Evolutionary conservation across 2,888 invertebrate species (phyloP), one percentile per base, ranked within the genome.

Genomic region (Scaptomyza parva): DNA sequence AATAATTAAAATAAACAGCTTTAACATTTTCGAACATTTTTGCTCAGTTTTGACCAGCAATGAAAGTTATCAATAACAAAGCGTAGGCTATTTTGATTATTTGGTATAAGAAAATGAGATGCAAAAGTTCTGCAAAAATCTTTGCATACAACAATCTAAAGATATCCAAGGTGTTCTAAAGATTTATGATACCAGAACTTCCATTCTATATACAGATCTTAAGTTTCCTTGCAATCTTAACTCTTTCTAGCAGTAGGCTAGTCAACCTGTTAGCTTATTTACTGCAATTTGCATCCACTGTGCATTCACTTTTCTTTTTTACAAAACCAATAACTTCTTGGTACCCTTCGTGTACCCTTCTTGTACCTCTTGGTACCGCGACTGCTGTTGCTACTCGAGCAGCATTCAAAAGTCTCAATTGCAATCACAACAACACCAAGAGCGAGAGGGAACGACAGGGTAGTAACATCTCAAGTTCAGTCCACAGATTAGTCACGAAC

Each of bases 401-500:
- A 59, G 58, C 66, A 64, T 75, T 70, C 66, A 63, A 75, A 37
- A 78, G 78, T 76, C 70, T 66, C 65, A 78, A 76, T 70, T 78
- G 76, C 69, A 76, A 74, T 59, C 78, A 68, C 75, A 78, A 76
- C 61, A 53, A 47, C 28, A 45, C 8, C 28, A 28, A 3, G 8
- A 26, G 26, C 44, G 48, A 61, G 53, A 30, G 60, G 58, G 39
- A 2, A 3, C 12, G 1, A 2, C 6, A 24, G 28, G n/a, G 37
- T 37, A 9, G 18, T 18, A 67, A 75, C 78, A 65, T 76, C 78
- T 81, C 82, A 81, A 81, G 78, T 81, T 78, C 78, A 78, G 57
- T 61, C 50, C 55, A 60, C 68, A 72, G 81, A 88, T 84, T 88
- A 88, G 83, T 84, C 83, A 84, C 88, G 83, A 84, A 86, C 52